These are phyloP conservation scores for Calameuta idolon DNA, from an alignment of 2,888 invertebrate species.

Conservation along the genomic window DNA sequence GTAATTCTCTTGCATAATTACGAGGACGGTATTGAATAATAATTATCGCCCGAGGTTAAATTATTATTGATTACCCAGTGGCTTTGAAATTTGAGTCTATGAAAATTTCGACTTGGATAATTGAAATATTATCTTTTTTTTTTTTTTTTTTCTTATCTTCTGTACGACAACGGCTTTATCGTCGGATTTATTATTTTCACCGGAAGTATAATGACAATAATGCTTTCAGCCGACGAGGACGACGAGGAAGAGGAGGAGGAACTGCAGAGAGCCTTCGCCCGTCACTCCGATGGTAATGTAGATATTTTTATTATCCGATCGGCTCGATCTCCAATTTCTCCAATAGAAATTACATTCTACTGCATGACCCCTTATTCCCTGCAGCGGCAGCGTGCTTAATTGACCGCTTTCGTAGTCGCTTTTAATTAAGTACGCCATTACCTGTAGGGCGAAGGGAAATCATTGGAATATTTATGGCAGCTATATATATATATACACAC, in stretches of 20 bases:
- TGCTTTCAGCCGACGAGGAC: conserved; percentile 38
- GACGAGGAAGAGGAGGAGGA: conserved; percentile 55
- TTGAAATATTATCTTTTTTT: not conserved
- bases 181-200: not conserved
- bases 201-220: conserved; percentile 14
- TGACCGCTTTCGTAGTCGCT: not conserved
- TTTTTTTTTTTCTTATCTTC: not conserved
- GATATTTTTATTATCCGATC: not conserved
- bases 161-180: not conserved
- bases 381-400: not conserved
- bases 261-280: conserved; percentile 54
- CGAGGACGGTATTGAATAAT: not conserved
- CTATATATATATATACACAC: not conserved
- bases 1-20: not conserved
- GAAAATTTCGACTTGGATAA: not conserved
- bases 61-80: not conserved
- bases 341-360: not conserved
- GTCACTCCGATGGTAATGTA: conserved; percentile 51
- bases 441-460: not conserved
- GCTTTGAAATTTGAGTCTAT: not conserved
- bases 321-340: not conserved
- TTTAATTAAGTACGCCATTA: not conserved
- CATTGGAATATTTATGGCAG: not conserved
- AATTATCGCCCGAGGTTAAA: not conserved
- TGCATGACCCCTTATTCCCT: not conserved